Conservation (phyloP, 2,113 vertebrate genomes). For the Cromileptes altivelis region DNA sequence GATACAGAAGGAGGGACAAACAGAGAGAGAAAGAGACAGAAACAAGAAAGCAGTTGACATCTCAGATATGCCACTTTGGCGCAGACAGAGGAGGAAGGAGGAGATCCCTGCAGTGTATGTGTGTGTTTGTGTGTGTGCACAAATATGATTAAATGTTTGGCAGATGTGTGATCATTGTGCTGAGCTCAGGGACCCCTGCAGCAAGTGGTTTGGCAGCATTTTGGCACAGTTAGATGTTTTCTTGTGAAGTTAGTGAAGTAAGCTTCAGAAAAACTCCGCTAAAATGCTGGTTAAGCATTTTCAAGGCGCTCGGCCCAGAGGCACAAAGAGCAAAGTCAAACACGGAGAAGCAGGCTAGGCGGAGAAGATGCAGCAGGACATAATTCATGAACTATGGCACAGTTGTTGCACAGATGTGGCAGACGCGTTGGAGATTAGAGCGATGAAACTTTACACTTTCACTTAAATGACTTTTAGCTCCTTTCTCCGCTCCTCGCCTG, state of each 20-base stretch:
- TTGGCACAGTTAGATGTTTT: slow-evolving; percentile 60
- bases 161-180: slow-evolving; percentile 50
- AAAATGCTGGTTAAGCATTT: slow-evolving; percentile 59
- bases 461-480: slow-evolving; percentile 50
- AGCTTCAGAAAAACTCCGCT: slow-evolving; percentile 41
- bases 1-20: slow-evolving; percentile 50
- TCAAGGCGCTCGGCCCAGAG: slow-evolving; percentile 35
- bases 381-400: slow-evolving; percentile 40
- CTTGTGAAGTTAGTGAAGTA: slow-evolving; percentile 50
- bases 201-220: slow-evolving; percentile 54
- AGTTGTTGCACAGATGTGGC: slow-evolving; percentile 51
- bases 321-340: slow-evolving; percentile 32
- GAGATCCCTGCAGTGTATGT: not conserved
- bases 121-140: slow-evolving; percentile 14
- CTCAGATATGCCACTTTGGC: not conserved
- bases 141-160: slow-evolving; percentile 32
- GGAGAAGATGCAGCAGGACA: slow-evolving; percentile 40
- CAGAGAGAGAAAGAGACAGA: slow-evolving; percentile 27
- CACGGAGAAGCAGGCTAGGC: slow-evolving; percentile 12
- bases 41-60: slow-evolving; percentile 2
- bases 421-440: slow-evolving; percentile 37
- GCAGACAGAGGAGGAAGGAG: slow-evolving; percentile 2
- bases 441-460: slow-evolving; percentile 57
- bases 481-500: slow-evolving; percentile 7
- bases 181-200: slow-evolving; percentile 57